Base-by-base conservation (phyloP, 2,888 invertebrate species). In the Ophion costatus region DNA sequence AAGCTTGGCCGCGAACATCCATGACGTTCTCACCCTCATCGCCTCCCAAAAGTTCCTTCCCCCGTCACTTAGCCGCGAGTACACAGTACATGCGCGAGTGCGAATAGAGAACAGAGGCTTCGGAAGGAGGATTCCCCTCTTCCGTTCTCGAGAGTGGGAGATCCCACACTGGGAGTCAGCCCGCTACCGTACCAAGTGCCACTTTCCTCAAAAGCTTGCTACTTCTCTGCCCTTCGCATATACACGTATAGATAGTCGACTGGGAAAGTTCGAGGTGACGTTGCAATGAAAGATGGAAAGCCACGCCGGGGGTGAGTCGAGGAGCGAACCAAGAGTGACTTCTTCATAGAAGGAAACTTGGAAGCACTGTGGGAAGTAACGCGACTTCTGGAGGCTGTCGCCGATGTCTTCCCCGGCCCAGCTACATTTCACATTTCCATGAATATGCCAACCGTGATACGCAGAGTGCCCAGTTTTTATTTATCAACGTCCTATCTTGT, bases 181-280 rank as follows among this genome's bases (percentile, higher is more conserved):
- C 67, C 77, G 76, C 73, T 76, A 66, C 69, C 64, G 84, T 76
- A 66, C 69, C 64, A 85, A 83, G 77, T 84, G 80, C 79, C 84
- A 82, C 86, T 84, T 86, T 86, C 84, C 81, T 76, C 73, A 76
- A 84, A 84, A 82, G 82, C 76, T 86, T 69, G 70, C 38, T 69
- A 24, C 63, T 38, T 20, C 20, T 29, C 71, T 6, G 22, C n/a
- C 24, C 33, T 33, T 14, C 17, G 17, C 38, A 57, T 71, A 56
- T 22, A 59, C 59, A 56, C 20, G 38, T 51, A 64, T 67, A 79
- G 71, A 57, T 70, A 6, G 45, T 42, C 22, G 11, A 42, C 24
- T 73, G 71, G 56, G 71, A 82, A 84, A 84, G 79, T 84, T 78
- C 24, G 42, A 24, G 74, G 69, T 64, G 70, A 38, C 61, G 70